These are phyloP conservation scores for Perodicticus potto DNA, from an alignment of 2,797 vertebrate species.

Conservation along the genomic window DNA sequence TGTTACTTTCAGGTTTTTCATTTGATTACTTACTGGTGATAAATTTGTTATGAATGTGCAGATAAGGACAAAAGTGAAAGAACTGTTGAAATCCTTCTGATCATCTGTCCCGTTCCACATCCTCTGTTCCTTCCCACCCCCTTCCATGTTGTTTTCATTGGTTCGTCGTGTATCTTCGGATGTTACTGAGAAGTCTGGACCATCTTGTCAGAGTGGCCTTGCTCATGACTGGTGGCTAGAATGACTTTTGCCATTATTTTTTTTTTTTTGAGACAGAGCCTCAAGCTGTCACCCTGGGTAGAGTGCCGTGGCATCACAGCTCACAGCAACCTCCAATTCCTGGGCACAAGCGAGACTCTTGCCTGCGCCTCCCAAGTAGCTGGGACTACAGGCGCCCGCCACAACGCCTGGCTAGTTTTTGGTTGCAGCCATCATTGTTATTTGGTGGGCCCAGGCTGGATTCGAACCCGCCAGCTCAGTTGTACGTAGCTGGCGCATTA, in stretches of 20 bases:
- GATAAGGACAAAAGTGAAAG: not conserved
- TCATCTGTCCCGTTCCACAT: fast-evolving
- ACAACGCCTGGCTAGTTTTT: too few species aligned
- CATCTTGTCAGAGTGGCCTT: not conserved
- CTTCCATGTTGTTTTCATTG: not conserved
- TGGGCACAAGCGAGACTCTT: too few species aligned
- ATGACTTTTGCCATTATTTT: slow-evolving; percentile 46
- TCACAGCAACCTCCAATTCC: too few species aligned
- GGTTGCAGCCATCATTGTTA: too few species aligned
- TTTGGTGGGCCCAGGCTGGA: too few species aligned
- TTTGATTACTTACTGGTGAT: not conserved
- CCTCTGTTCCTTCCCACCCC: not conserved
- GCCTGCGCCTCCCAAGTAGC: too few species aligned
- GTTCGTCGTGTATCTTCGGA: not conserved
- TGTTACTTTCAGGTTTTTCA: not conserved
- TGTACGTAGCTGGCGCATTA: too few species aligned
- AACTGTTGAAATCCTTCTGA: not conserved
- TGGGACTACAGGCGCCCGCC: too few species aligned
- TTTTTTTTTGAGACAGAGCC: too few species aligned
- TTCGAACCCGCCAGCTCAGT: too few species aligned
- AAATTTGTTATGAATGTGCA: not conserved
- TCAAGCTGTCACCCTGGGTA: too few species aligned
- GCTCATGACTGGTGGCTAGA: not conserved
- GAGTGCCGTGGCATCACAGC: too few species aligned
- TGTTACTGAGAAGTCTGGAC: not conserved